phyloP scores from a whole-genome alignment of 35 echinoderm and acorn worm genomes.

The Anneissia japonica region DNA sequence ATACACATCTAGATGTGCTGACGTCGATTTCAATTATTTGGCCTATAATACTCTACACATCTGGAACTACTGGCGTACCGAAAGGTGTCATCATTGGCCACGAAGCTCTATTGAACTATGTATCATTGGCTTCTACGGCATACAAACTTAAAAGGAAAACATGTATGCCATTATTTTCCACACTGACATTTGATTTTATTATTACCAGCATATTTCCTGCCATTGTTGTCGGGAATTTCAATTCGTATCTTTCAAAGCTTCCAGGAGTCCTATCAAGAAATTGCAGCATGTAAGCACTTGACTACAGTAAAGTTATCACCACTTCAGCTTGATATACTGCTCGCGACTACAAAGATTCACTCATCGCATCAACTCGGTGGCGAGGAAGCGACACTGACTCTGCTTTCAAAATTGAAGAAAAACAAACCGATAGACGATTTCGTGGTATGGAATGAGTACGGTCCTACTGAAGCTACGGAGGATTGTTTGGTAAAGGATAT shows the following conservation, averaged over 20 bases:
- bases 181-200: slow-evolving; percentile 14
- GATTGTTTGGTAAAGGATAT: background rate
- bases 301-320: background rate
- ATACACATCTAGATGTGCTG: too few relatives aligned
- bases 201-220: slow-evolving; percentile 7
- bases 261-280: slow-evolving; percentile 1
- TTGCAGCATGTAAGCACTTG: background rate
- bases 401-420: slow-evolving; percentile 12
- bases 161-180: background rate
- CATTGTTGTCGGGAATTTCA: background rate
- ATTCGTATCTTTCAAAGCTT: slow-evolving; percentile 8
- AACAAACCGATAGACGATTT: background rate
- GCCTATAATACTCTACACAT: slow-evolving; percentile 11
- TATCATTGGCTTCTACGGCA: background rate
- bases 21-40: too few relatives aligned
- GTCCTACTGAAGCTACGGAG: slow-evolving; percentile 3
- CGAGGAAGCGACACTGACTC: background rate
- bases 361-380: slow-evolving; percentile 2
- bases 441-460: slow-evolving; percentile 18
- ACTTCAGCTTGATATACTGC: background rate
- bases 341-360: background rate
- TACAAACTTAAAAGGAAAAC: background rate
- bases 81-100: slow-evolving; percentile 10
- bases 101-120: slow-evolving; percentile 7
- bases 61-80: background rate